These are phyloP conservation scores for Euphonia xanthogaster DNA, from an alignment of 2,797 vertebrate genomes.

Conservation along the genomic window DNA sequence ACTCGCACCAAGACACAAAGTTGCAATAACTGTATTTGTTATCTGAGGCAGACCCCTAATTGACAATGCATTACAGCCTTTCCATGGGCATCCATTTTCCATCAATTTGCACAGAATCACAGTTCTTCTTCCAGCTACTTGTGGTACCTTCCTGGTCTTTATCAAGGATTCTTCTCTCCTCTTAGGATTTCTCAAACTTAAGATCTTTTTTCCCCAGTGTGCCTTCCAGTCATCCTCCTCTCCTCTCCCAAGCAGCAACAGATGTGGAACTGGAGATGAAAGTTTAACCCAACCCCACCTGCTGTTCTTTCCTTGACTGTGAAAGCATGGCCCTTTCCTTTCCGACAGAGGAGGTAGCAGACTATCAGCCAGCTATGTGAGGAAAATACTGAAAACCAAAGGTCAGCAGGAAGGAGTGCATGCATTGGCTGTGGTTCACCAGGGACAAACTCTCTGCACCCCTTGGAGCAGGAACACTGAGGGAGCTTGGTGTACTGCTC, in stretches of 20 bases:
- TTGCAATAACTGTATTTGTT: background rate
- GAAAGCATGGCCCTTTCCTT: background rate
- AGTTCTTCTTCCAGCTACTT: background rate
- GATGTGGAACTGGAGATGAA: background rate
- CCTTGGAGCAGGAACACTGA: background rate
- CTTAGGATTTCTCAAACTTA: background rate
- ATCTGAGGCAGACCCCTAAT: background rate
- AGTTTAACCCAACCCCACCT: background rate
- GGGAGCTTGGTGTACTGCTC: background rate
- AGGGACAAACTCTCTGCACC: background rate
- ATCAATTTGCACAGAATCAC: background rate
- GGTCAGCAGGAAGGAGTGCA: background rate
- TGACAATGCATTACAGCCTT: background rate
- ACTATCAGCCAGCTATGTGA: background rate
- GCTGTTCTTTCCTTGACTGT: fast-evolving
- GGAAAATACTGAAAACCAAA: background rate
- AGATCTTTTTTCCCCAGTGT: background rate
- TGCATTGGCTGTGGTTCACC: background rate
- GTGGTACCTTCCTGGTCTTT: background rate
- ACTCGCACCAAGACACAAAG: background rate
- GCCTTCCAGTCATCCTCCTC: background rate
- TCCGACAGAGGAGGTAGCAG: background rate
- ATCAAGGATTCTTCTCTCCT: background rate
- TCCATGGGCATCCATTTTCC: background rate
- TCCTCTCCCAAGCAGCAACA: background rate